Conservation (phyloP, 2,113 vertebrate genomes). For the Philantomba maxwellii region DNA sequence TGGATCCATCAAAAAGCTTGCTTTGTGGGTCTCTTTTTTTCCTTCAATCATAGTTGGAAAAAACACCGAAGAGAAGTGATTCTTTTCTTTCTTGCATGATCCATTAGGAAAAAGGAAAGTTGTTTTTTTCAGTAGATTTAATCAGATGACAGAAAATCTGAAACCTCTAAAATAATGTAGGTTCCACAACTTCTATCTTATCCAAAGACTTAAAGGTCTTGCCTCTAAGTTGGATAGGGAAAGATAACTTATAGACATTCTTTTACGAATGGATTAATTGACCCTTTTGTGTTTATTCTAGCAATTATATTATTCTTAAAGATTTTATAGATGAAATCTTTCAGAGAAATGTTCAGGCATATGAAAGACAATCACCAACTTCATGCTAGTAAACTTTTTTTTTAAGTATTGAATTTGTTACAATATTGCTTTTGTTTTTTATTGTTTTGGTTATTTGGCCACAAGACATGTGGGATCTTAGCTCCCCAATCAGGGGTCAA, state of each 20-base stretch:
- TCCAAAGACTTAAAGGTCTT: neutral
- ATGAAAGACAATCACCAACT: neutral
- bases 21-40: neutral
- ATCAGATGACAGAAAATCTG: neutral
- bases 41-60: neutral
- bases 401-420: neutral
- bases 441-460: neutral
- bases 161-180: neutral
- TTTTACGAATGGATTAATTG: neutral
- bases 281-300: neutral
- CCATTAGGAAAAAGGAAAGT: neutral
- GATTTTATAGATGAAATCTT: neutral
- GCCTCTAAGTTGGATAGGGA: neutral
- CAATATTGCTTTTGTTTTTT: neutral
- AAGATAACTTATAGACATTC: neutral
- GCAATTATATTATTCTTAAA: neutral
- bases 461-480: neutral
- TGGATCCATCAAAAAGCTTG: neutral
- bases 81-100: neutral
- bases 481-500: neutral
- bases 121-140: neutral
- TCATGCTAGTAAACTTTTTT: neutral
- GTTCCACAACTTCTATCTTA: neutral
- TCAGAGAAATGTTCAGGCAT: neutral
- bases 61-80: neutral